Conservation (phyloP, 2,113 vertebrate species). For the Nestor notabilis region DNA sequence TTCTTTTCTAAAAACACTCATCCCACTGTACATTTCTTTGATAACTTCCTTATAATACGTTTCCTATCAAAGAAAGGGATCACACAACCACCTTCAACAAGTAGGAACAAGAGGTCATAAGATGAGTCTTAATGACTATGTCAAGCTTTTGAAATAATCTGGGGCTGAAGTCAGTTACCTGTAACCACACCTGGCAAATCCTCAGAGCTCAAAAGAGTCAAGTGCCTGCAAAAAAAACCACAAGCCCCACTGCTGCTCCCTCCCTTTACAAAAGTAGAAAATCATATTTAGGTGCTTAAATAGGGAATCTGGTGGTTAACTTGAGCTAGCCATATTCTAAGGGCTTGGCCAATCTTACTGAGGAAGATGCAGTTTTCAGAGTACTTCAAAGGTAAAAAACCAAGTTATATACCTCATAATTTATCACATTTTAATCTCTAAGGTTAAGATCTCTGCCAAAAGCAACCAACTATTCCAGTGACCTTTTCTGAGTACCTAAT, state of each 20-base stretch:
- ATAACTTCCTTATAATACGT: not conserved
- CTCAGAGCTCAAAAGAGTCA: not conserved
- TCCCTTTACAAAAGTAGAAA: not conserved
- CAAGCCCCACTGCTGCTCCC: not conserved
- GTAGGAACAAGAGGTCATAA: not conserved
- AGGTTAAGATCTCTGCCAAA: not conserved
- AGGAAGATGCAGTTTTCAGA: not conserved
- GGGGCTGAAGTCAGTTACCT: not conserved
- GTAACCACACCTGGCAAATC: not conserved
- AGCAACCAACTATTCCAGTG: not conserved
- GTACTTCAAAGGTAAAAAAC: not conserved
- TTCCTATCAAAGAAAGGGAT: not conserved
- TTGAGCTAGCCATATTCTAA: not conserved
- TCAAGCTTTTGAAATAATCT: not conserved
- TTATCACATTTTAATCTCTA: not conserved
- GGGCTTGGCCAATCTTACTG: not conserved
- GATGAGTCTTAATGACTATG: not conserved
- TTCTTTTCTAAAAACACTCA: slow-evolving; percentile 50
- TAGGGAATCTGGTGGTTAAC: not conserved
- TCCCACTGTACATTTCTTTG: not conserved
- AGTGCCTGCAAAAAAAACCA: not conserved
- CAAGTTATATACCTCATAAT: not conserved
- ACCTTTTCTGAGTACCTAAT: not conserved
- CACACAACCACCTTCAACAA: not conserved
- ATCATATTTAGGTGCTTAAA: not conserved